Evolutionary conservation across 2,797 vertebrate species (phyloP).

Genomic region (Bryconaethiops microstoma): DNA sequence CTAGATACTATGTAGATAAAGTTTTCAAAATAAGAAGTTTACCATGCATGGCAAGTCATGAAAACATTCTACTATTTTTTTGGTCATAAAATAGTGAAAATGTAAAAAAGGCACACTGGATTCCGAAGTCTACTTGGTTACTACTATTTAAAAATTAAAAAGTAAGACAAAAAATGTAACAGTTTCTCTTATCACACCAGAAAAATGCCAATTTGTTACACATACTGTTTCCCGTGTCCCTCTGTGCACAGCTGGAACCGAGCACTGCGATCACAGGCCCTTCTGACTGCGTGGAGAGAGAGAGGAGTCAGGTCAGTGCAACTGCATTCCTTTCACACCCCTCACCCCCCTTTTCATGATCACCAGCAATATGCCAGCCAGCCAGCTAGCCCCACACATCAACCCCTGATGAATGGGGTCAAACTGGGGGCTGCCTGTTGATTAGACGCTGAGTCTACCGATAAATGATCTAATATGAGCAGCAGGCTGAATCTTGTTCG

Average conservation of each 20-base stretch:
- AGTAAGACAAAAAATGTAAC: not conserved
- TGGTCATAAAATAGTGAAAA: constrained; percentile 2
- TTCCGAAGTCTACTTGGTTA: not conserved
- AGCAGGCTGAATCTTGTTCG: constrained; percentile 31
- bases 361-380: constrained; percentile 32
- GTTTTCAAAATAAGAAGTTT: not conserved
- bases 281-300: constrained; percentile 48
- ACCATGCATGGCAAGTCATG: not conserved
- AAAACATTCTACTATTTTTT: constrained; percentile 3
- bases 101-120: not conserved
- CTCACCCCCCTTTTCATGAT: constrained; percentile 19
- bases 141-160: not conserved
- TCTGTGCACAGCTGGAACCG: constrained; percentile 49
- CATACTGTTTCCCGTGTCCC: constrained; percentile 37
- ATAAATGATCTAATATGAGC: constrained; percentile 50
- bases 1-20: not conserved
- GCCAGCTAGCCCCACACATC: constrained; percentile 42
- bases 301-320: constrained; percentile 57
- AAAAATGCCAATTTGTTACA: constrained; percentile 48
- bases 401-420: constrained; percentile 59
- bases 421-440: constrained; percentile 48
- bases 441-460: constrained; percentile 48
- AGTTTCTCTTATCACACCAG: not conserved
- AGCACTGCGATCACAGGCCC: constrained; percentile 22
- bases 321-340: constrained; percentile 48